A percentile compares a stretch with the other conserved stretches of the same genome.
These are phyloP conservation scores for Habrosyne pyritoides DNA, from an alignment of 2,888 invertebrate genomes.

Conservation along the genomic window DNA sequence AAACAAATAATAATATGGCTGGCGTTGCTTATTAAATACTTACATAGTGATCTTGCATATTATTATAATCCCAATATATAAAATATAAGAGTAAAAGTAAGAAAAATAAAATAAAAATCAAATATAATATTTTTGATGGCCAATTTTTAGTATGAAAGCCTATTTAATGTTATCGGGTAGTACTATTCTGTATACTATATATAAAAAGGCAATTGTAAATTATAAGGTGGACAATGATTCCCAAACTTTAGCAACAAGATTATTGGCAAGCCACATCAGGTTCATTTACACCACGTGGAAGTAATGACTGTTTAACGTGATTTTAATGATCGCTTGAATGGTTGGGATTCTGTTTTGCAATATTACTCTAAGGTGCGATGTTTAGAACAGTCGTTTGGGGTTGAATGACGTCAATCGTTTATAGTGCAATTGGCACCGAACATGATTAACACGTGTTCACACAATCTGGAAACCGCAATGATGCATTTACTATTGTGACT, in stretches of 20 bases:
- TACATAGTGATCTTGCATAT: too few species aligned
- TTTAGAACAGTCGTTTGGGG: background rate
- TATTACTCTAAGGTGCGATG: background rate
- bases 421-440: background rate
- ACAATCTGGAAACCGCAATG: background rate
- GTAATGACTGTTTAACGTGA: conserved; percentile 2
- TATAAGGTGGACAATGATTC: background rate
- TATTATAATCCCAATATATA: too few species aligned
- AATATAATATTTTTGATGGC: too few species aligned
- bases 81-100: too few species aligned
- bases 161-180: too few species aligned
- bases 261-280: conserved; percentile 23
- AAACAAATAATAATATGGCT: too few species aligned
- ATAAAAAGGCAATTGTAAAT: background rate
- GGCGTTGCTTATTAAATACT: too few species aligned
- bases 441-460: background rate
- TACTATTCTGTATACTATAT: too few species aligned
- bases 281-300: conserved; percentile 21
- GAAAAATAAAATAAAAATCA: too few species aligned
- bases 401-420: conserved; percentile 6
- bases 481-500: background rate
- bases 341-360: background rate
- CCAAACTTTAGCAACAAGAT: conserved; percentile 34
- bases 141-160: too few species aligned
- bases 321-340: background rate